phyloP scores from a whole-genome alignment of 2,888 invertebrate species.

The Hypercompe scribonia region DNA sequence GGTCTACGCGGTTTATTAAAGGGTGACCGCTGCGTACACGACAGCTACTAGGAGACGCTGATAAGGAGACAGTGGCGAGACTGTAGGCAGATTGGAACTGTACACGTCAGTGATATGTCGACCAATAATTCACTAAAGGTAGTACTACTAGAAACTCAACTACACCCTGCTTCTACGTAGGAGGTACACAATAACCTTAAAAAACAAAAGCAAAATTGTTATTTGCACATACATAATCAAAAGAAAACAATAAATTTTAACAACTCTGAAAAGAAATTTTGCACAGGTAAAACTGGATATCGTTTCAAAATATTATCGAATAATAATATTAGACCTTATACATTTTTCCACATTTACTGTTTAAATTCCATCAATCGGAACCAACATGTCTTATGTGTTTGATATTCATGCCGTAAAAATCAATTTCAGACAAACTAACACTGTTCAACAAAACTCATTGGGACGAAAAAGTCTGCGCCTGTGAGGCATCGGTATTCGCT shows the following conservation, averaged over 20 bases:
- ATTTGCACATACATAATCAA: background rate
- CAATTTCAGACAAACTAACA: background rate
- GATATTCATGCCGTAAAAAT: background rate
- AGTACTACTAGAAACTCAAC: too few relatives aligned
- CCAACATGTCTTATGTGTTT: background rate
- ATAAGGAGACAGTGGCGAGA: too few relatives aligned
- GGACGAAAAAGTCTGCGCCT: background rate
- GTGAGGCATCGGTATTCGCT: background rate
- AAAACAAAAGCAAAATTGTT: background rate
- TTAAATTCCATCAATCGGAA: too few relatives aligned
- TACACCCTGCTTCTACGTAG: too few relatives aligned
- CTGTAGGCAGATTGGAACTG: too few relatives aligned
- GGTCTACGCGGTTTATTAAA: too few relatives aligned
- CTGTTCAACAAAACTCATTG: background rate
- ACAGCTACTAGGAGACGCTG: too few relatives aligned
- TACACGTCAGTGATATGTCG: too few relatives aligned
- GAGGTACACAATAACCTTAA: background rate
- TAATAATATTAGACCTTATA: background rate
- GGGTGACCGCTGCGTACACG: too few relatives aligned
- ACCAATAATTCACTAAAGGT: too few relatives aligned
- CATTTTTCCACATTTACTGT: too few relatives aligned
- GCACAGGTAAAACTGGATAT: background rate
- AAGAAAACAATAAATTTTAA: background rate
- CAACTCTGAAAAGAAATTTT: background rate
- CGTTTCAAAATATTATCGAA: background rate